Evolutionary conservation across 2,113 vertebrate species (phyloP).

Genomic region (Sylvia atricapilla): DNA sequence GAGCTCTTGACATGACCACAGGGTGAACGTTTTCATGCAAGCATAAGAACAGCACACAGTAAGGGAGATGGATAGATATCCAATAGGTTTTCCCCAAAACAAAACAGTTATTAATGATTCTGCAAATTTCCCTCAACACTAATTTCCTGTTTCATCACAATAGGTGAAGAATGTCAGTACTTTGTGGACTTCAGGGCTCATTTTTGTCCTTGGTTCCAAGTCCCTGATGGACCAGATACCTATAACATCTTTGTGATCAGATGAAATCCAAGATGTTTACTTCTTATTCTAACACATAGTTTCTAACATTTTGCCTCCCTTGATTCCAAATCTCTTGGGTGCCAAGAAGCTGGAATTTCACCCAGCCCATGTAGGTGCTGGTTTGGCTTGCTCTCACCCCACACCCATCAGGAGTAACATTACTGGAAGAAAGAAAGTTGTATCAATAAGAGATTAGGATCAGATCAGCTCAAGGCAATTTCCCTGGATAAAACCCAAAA

Average conservation of each 20-base stretch:
- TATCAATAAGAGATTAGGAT: not conserved
- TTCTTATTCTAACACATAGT: not conserved
- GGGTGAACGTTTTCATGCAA: not conserved
- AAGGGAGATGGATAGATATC: not conserved
- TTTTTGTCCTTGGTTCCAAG: not conserved
- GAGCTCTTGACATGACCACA: not conserved
- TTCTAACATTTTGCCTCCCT: not conserved
- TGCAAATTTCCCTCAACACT: not conserved
- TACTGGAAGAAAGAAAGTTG: not conserved
- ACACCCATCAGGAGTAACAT: not conserved
- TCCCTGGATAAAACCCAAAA: not conserved
- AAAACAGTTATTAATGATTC: not conserved
- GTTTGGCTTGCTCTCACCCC: not conserved
- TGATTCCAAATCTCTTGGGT: not conserved
- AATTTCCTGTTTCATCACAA: conserved; percentile 35
- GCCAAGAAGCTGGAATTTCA: conserved; percentile 10
- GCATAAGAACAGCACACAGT: not conserved
- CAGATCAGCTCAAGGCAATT: not conserved
- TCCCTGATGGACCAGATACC: not conserved
- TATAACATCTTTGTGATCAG: not conserved
- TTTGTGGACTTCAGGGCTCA: not conserved
- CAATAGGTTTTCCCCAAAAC: not conserved
- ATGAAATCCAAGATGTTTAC: not conserved
- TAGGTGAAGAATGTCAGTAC: not conserved
- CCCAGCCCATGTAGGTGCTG: not conserved